Conservation (phyloP, 1,140 invertebrate species). For the Saccostrea echinata region DNA sequence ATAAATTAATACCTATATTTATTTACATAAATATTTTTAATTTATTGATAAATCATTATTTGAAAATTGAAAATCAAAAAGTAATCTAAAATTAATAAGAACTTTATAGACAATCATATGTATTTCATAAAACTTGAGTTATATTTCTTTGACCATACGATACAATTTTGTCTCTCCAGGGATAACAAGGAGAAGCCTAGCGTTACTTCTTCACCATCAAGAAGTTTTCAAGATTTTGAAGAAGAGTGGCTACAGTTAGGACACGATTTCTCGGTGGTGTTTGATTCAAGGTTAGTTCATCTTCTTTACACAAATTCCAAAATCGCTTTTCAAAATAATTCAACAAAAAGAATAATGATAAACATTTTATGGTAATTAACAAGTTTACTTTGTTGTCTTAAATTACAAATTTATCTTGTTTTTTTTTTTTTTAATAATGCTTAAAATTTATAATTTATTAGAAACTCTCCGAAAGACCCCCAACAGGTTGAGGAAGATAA, state of each 20-base stretch:
- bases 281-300: constrained; percentile 11
- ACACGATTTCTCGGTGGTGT: constrained; percentile 4
- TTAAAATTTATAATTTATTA: no score
- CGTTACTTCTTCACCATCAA: not conserved
- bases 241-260: constrained; percentile 22
- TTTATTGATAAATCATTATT: not conserved
- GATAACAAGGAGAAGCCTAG: not conserved
- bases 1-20: not conserved
- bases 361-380: not conserved
- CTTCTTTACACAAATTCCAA: not conserved
- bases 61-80: no score
- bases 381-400: not conserved
- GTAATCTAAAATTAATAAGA: no score
- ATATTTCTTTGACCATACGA: not conserved
- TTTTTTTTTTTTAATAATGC: no score
- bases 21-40: not conserved
- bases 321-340: not conserved
- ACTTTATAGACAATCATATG: not conserved
- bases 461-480: no score
- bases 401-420: no score
- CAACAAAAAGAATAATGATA: not conserved
- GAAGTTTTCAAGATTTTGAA: constrained; percentile 29
- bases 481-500: no score
- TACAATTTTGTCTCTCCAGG: constrained; percentile 11
- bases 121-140: not conserved